Percentiles rank a stretch among this genome's conserved stretches.
Conservation (phyloP, 2,888 invertebrate species). For the Cetonia aurata region DNA sequence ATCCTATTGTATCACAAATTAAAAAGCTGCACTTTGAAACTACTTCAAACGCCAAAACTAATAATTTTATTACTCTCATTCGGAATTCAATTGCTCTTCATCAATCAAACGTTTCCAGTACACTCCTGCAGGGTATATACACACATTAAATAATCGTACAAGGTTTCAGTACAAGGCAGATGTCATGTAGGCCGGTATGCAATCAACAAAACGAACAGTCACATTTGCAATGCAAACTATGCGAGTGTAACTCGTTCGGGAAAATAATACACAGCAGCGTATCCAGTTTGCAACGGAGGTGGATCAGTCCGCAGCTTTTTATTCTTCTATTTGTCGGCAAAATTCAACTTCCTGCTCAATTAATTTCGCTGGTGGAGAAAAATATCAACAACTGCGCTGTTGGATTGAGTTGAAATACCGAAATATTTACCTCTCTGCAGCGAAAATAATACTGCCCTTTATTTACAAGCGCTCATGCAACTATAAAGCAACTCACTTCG, state of each 20-base stretch:
- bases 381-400: too few relatives aligned
- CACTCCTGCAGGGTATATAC: too few relatives aligned
- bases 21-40: too few relatives aligned
- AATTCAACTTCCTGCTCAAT: constrained; percentile 10
- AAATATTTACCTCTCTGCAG: constrained; percentile 2
- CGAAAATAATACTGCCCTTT: constrained; percentile 9
- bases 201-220: constrained; percentile 27
- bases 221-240: constrained; percentile 21
- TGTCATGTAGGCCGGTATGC: background rate
- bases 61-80: too few relatives aligned
- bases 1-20: too few relatives aligned
- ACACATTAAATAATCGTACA: background rate
- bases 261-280: constrained; percentile 1
- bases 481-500: constrained; percentile 16
- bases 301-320: background rate
- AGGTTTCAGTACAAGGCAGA: background rate
- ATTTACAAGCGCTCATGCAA: background rate
- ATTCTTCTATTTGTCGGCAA: background rate
- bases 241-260: background rate
- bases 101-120: too few relatives aligned
- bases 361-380: background rate
- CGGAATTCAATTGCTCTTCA: too few relatives aligned
- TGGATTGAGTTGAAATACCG: background rate
- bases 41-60: too few relatives aligned
- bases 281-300: too few relatives aligned